A percentile compares a stretch with the other conserved stretches of the same genome.
These are phyloP conservation scores for Eustalomyia histrio DNA, from an alignment of 2,888 invertebrate genomes.

Conservation along the genomic window DNA sequence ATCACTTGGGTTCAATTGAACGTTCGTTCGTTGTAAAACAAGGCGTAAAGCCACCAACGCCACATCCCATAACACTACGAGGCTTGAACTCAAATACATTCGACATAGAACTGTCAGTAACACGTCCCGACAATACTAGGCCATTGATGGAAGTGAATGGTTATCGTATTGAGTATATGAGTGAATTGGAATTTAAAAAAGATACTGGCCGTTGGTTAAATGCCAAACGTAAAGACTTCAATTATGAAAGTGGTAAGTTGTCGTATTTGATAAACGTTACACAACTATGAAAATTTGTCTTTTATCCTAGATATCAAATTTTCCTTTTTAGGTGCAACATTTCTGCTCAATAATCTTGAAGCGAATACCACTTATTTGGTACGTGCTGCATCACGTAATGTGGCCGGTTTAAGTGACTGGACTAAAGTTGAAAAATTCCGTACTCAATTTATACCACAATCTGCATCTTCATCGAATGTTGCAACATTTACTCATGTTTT, in stretches of 20 bases:
- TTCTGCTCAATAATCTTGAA: constrained; percentile 80
- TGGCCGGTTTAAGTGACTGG: constrained; percentile 81
- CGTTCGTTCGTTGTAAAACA: constrained; percentile 80
- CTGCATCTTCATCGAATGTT: constrained; percentile 65
- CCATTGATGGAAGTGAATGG: constrained; percentile 78
- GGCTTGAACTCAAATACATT: constrained; percentile 79
- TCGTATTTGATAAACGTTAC: not conserved
- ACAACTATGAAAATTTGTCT: not conserved
- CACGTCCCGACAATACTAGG: constrained; percentile 66
- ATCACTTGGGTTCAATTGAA: constrained; percentile 80
- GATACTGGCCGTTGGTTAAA: constrained; percentile 78
- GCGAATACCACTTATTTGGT: constrained; percentile 81
- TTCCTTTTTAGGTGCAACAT: constrained; percentile 79
- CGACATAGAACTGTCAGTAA: constrained; percentile 78
- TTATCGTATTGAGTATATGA: constrained; percentile 78
- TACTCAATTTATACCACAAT: constrained; percentile 76
- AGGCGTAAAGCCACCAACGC: constrained; percentile 81
- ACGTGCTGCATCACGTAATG: constrained; percentile 81
- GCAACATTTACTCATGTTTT: constrained; percentile 54
- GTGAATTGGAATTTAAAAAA: constrained; percentile 76
- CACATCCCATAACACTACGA: constrained; percentile 76
- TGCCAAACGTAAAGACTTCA: constrained; percentile 77
- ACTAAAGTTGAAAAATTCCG: constrained; percentile 76
- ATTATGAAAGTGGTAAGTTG: constrained; percentile 78
- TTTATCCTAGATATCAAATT: not conserved